phyloP scores from a whole-genome alignment of 2,113 vertebrate genomes.

The Paratilapia polleni region DNA sequence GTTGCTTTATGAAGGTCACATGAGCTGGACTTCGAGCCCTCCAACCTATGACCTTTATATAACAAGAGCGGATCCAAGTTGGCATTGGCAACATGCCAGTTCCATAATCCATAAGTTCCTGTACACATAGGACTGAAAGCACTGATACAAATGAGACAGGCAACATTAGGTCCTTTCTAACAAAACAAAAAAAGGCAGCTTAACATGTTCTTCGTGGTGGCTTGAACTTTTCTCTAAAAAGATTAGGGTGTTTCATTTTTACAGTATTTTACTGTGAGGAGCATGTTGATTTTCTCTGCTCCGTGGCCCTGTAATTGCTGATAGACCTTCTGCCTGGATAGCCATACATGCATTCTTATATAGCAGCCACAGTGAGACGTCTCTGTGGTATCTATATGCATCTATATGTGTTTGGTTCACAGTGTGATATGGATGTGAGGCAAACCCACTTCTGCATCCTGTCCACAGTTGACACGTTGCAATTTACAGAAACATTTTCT shows the following conservation, averaged over 20 bases:
- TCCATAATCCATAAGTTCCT: neutral
- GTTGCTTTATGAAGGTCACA: neutral
- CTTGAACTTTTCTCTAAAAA: neutral
- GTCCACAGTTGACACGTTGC: neutral
- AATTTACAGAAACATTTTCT: neutral
- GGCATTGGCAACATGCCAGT: neutral
- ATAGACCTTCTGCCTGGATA: neutral
- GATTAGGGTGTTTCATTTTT: neutral
- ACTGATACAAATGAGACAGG: neutral
- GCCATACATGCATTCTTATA: neutral
- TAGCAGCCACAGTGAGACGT: neutral
- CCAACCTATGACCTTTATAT: constrained; percentile 19
- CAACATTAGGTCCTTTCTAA: neutral
- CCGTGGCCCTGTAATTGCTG: neutral
- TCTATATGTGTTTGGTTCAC: neutral
- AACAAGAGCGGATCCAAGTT: neutral
- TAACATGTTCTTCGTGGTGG: neutral
- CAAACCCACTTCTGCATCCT: neutral
- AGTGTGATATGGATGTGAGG: neutral
- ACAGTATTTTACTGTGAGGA: neutral
- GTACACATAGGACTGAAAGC: neutral
- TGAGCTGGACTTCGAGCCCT: neutral
- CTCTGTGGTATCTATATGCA: neutral
- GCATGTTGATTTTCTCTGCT: neutral
- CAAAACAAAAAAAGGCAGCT: neutral